These are phyloP conservation scores for Mystacornis crossleyi DNA, from an alignment of 2,113 vertebrate genomes.

Conservation along the genomic window DNA sequence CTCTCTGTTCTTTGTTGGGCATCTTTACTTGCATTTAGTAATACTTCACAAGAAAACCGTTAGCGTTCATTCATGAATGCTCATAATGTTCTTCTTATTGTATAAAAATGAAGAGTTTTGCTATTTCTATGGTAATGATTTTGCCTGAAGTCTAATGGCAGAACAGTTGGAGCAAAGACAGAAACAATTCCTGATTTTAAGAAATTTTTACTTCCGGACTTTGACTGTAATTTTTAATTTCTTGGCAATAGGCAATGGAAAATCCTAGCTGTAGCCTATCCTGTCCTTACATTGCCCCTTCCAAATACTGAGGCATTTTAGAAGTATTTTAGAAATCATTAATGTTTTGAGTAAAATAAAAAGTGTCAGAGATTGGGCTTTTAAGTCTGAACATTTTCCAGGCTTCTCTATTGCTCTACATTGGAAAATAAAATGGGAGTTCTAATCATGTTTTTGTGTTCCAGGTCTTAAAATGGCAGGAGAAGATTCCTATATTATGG, in stretches of 20 bases:
- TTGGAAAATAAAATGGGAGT: not conserved
- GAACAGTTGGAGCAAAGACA: not conserved
- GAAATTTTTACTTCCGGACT: not conserved
- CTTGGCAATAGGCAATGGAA: not conserved
- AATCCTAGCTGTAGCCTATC: not conserved
- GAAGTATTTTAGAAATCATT: not conserved
- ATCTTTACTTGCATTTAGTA: not conserved
- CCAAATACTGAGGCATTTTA: not conserved
- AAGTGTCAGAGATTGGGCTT: not conserved
- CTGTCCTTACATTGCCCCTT: not conserved
- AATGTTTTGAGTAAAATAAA: not conserved
- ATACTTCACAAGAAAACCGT: not conserved
- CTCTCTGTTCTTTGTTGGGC: not conserved
- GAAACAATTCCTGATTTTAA: not conserved
- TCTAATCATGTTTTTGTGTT: conserved; percentile 6
- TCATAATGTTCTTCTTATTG: not conserved
- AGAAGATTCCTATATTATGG: conserved; percentile 73
- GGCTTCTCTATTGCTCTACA: not conserved
- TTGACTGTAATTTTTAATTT: not conserved
- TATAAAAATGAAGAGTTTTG: not conserved
- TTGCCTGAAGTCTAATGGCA: not conserved
- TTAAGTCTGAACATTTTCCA: not conserved
- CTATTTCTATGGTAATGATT: not conserved
- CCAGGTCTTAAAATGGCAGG: conserved; percentile 76
- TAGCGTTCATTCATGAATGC: not conserved